These are phyloP conservation scores for Drosophila varians DNA, from an alignment of 1,140 invertebrate genomes.

Conservation along the genomic window DNA sequence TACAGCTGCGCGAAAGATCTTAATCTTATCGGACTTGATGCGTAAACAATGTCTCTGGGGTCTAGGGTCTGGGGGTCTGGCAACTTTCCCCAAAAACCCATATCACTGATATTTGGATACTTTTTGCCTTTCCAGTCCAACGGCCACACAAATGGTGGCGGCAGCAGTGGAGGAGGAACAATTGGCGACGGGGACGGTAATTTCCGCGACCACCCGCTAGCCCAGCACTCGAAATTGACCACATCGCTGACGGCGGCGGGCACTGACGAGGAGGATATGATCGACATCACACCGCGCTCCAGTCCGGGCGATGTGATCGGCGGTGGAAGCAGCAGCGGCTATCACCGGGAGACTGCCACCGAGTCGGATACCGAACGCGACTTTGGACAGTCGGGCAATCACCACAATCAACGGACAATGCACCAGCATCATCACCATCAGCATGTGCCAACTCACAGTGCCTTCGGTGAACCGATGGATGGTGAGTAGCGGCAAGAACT, in stretches of 20 bases:
- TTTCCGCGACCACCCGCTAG: constrained; percentile 70
- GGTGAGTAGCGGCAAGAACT: constrained; percentile 65
- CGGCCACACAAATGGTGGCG: constrained; percentile 64
- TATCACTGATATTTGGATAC: neutral
- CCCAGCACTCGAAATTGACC: constrained; percentile 57
- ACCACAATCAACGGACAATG: constrained; percentile 59
- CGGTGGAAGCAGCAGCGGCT: constrained; percentile 46
- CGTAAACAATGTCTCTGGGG: constrained; percentile 49
- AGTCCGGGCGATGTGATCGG: constrained; percentile 72
- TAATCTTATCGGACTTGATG: constrained; percentile 58
- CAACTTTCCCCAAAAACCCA: constrained; percentile 3
- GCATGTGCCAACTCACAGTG: constrained; percentile 82
- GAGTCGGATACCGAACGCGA: constrained; percentile 78
- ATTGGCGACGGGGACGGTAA: constrained; percentile 38
- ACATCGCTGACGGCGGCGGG: constrained; percentile 71
- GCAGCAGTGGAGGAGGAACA: constrained; percentile 32
- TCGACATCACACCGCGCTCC: constrained; percentile 85
- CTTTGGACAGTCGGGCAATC: constrained; percentile 39
- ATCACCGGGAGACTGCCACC: constrained; percentile 64
- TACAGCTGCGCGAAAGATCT: neutral
- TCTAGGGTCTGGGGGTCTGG: neutral
- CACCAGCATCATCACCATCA: constrained; percentile 70
- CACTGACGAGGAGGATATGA: constrained; percentile 87
- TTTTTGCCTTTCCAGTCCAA: constrained; percentile 60
- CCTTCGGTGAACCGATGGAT: constrained; percentile 80